phyloP scores from a whole-genome alignment of 2,113 vertebrate genomes.

The Mugil cephalus region DNA sequence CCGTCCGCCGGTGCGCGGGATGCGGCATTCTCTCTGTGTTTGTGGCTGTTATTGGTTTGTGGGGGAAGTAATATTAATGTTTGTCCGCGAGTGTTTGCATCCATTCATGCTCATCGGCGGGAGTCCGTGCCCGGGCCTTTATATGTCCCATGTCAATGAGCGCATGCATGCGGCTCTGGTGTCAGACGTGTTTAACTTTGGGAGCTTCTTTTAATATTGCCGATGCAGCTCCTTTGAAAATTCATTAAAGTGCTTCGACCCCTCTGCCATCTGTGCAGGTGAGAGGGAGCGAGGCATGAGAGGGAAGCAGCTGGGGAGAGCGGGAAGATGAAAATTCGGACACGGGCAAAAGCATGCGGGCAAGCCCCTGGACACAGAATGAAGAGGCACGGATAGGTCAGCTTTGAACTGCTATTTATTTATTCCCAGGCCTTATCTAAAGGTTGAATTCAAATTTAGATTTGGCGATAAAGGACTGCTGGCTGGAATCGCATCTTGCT shows the following conservation, averaged over 20 bases:
- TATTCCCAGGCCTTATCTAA: conserved; percentile 57
- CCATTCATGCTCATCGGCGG: neutral
- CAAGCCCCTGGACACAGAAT: conserved; percentile 50
- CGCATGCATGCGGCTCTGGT: conserved; percentile 39
- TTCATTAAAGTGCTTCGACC: conserved; percentile 82
- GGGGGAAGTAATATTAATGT: conserved; percentile 29
- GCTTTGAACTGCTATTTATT: conserved; percentile 70
- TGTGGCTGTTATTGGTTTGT: conserved; percentile 52
- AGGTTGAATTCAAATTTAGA: conserved; percentile 59
- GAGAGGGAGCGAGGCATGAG: conserved; percentile 37
- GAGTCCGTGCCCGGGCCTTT: neutral
- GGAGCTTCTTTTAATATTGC: conserved; percentile 80
- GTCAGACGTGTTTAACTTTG: conserved; percentile 72
- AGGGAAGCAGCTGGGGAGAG: conserved; percentile 66
- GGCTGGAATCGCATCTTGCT: conserved; percentile 21
- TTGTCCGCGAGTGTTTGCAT: neutral
- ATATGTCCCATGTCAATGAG: neutral
- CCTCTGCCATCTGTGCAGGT: conserved; percentile 75
- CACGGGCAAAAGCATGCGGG: conserved; percentile 49
- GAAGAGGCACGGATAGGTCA: conserved; percentile 59
- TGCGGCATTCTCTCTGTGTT: conserved; percentile 34
- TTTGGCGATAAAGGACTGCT: conserved; percentile 27
- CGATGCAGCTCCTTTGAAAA: conserved; percentile 79
- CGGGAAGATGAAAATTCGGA: conserved; percentile 77
- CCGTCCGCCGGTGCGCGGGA: conserved; percentile 25